Percentiles rank a stretch among this genome's conserved stretches.
phyloP scores from a whole-genome alignment of 1,140 invertebrate species.

The Pinna nobilis region DNA sequence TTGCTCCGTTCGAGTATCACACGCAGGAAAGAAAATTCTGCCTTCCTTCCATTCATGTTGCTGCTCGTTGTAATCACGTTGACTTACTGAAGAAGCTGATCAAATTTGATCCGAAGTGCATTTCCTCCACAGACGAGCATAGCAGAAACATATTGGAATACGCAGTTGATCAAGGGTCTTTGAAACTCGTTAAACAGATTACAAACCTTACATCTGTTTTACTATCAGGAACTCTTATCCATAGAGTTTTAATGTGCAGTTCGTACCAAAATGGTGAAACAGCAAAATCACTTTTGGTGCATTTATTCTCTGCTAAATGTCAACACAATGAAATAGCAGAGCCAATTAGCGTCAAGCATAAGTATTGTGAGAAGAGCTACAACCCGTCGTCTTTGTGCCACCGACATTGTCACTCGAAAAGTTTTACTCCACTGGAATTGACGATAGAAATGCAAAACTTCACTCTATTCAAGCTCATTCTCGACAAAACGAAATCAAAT shows the following conservation, averaged over 20 bases:
- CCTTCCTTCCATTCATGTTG: slow-evolving; percentile 15
- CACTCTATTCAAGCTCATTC: background rate
- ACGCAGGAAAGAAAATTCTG: background rate
- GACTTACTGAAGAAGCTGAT: slow-evolving; percentile 21
- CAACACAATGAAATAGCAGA: background rate
- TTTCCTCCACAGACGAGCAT: background rate
- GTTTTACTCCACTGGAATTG: slow-evolving; percentile 15
- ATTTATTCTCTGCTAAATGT: background rate
- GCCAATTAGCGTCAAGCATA: background rate
- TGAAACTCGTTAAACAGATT: slow-evolving; percentile 31
- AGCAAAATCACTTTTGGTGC: background rate
- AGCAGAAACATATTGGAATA: slow-evolving; percentile 18
- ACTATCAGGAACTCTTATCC: background rate
- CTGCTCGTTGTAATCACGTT: slow-evolving; percentile 10
- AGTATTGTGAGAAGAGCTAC: background rate
- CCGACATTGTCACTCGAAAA: slow-evolving; percentile 11
- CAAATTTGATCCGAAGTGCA: slow-evolving; percentile 1
- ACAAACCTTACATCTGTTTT: background rate
- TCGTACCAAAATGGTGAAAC: background rate
- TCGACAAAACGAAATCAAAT: slow-evolving; percentile 6
- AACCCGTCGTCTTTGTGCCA: background rate
- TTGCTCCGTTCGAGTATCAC: slow-evolving; percentile 13
- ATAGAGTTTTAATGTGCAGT: background rate
- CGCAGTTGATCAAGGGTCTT: slow-evolving; percentile 24
- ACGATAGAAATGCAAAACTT: background rate